Evolutionary conservation across 2,113 vertebrate species (phyloP).

Genomic region (Mobula birostris): DNA sequence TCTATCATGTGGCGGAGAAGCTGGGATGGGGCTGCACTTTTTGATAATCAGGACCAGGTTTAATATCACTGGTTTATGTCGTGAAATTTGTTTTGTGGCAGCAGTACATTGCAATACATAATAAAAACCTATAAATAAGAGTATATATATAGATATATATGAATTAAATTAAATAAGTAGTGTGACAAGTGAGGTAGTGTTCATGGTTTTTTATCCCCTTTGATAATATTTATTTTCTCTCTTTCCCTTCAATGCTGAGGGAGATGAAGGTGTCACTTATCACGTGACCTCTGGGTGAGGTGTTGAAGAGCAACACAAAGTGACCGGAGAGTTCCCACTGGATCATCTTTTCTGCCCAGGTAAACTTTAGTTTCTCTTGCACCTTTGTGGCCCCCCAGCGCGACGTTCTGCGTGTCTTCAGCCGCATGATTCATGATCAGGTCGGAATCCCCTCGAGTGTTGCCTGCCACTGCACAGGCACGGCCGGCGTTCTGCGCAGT

Average conservation of each 20-base stretch:
- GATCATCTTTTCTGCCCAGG: conserved; percentile 1
- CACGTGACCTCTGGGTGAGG: not conserved
- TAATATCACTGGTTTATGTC: too few relatives aligned
- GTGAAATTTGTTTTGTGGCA: too few relatives aligned
- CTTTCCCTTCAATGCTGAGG: not conserved
- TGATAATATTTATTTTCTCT: not conserved
- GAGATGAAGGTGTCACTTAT: not conserved
- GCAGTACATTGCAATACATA: too few relatives aligned
- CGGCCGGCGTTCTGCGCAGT: not conserved
- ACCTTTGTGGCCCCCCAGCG: not conserved
- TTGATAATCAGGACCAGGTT: too few relatives aligned
- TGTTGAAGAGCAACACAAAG: not conserved
- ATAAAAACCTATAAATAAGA: too few relatives aligned
- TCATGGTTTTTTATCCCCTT: not conserved
- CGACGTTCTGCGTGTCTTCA: not conserved
- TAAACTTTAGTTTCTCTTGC: conserved; percentile 8
- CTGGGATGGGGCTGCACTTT: not conserved
- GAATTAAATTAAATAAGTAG: too few relatives aligned
- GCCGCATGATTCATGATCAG: not conserved
- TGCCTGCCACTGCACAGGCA: too few relatives aligned
- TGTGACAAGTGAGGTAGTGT: too few relatives aligned
- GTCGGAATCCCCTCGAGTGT: not conserved
- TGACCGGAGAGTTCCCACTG: not conserved
- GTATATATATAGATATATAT: too few relatives aligned
- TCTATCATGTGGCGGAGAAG: too few relatives aligned